Evolutionary conservation across 1,140 invertebrate genomes (phyloP).

Genomic region (Temnothorax longispinosus): DNA sequence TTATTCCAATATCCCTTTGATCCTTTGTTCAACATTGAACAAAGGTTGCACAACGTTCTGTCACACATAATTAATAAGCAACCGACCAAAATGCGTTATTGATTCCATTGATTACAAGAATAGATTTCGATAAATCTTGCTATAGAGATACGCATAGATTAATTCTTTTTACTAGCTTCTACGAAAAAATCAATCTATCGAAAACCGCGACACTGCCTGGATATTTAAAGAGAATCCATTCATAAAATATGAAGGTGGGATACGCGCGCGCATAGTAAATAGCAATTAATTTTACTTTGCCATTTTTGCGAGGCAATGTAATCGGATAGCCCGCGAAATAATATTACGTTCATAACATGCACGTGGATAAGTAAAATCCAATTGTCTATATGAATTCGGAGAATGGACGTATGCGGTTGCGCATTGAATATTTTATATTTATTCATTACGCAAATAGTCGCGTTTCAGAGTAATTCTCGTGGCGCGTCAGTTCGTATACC

Average conservation of each 20-base stretch:
- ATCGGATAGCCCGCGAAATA: conserved; percentile 8
- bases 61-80: background rate
- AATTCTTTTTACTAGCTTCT: conserved; percentile 1
- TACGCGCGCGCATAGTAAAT: conserved; percentile 30
- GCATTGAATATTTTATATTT: conserved; percentile 55
- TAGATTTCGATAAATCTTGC: background rate
- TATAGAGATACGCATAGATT: background rate
- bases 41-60: background rate
- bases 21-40: background rate
- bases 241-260: conserved; percentile 38
- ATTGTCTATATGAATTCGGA: conserved; percentile 33
- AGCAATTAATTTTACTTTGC: conserved; percentile 42
- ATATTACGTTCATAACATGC: background rate
- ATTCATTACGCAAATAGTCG: conserved; percentile 60
- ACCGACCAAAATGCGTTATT: background rate
- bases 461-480: conserved; percentile 28
- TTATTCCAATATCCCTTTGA: background rate
- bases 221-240: conserved; percentile 18
- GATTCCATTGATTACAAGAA: background rate
- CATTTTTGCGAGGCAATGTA: conserved; percentile 39
- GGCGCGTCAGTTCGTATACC: conserved; percentile 14
- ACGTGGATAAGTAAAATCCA: conserved; percentile 8
- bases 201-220: background rate
- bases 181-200: conserved; percentile 26
- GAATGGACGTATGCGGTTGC: conserved; percentile 13